Conservation (phyloP, 2,888 invertebrate species). For the Iphiclides podalirius region DNA sequence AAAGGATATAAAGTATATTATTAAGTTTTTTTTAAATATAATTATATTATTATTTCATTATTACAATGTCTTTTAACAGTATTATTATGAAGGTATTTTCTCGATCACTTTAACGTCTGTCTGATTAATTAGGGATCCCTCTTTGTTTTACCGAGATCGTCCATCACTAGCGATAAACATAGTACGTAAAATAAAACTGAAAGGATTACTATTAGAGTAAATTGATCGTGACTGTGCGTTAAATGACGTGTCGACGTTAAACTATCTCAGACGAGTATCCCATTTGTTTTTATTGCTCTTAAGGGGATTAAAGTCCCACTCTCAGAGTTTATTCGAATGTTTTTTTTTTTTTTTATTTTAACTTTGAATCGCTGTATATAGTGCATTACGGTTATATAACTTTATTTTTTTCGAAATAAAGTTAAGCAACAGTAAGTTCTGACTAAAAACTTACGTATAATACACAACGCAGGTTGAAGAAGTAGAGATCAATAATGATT, state of each 20-base stretch:
- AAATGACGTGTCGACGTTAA: conserved; percentile 1
- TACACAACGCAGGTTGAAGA: too few relatives aligned
- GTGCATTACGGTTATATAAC: too few relatives aligned
- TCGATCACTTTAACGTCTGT: neutral
- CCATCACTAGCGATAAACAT: conserved; percentile 9
- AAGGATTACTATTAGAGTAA: conserved; percentile 16
- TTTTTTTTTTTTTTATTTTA: neutral
- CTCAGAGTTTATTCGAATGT: neutral
- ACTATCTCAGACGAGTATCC: neutral
- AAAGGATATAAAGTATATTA: too few relatives aligned
- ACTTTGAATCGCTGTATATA: too few relatives aligned
- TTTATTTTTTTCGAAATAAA: too few relatives aligned
- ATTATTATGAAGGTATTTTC: too few relatives aligned
- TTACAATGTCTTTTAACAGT: too few relatives aligned
- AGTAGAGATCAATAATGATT: too few relatives aligned
- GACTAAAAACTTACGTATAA: too few relatives aligned
- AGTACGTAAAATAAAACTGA: conserved; percentile 11
- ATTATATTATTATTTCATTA: too few relatives aligned
- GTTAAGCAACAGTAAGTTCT: too few relatives aligned
- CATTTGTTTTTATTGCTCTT: neutral
- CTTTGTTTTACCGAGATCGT: conserved; percentile 1
- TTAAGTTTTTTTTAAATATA: too few relatives aligned
- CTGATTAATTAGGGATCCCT: conserved; percentile 7
- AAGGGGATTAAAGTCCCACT: neutral
- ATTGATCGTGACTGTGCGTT: conserved; percentile 12